Evolutionary conservation across 2,113 vertebrate species (phyloP).

Genomic region (Herpetotheres cachinnans): DNA sequence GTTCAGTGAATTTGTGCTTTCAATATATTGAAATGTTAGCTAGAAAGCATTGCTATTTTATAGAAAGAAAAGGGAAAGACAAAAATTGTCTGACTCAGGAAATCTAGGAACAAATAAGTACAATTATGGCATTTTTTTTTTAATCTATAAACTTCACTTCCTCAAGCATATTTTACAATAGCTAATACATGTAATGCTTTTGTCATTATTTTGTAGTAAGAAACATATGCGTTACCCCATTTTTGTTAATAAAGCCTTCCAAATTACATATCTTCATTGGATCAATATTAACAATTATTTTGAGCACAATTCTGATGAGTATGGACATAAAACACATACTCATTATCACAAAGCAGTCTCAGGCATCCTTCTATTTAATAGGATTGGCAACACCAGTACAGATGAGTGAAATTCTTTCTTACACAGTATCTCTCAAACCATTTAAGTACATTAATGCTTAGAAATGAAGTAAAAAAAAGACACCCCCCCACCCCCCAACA

Average conservation of each 20-base stretch:
- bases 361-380: neutral
- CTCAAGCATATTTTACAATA: neutral
- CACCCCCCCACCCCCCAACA: neutral
- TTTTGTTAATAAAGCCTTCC: neutral
- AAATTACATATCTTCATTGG: neutral
- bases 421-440: neutral
- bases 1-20: neutral
- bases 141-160: neutral
- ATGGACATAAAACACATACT: neutral
- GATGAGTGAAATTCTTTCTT: neutral
- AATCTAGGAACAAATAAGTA: neutral
- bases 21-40: neutral
- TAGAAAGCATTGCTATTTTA: neutral
- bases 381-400: neutral
- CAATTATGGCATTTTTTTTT: neutral
- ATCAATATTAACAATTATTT: neutral
- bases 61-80: neutral
- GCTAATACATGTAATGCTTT: neutral
- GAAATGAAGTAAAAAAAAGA: neutral
- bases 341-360: neutral
- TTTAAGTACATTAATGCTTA: neutral
- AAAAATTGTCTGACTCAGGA: neutral
- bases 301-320: neutral
- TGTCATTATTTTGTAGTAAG: neutral
- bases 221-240: neutral